A percentile compares a stretch with the other conserved stretches of the same genome.
These are phyloP conservation scores for Chromis chromis DNA, from an alignment of 2,797 vertebrate species.

Conservation along the genomic window DNA sequence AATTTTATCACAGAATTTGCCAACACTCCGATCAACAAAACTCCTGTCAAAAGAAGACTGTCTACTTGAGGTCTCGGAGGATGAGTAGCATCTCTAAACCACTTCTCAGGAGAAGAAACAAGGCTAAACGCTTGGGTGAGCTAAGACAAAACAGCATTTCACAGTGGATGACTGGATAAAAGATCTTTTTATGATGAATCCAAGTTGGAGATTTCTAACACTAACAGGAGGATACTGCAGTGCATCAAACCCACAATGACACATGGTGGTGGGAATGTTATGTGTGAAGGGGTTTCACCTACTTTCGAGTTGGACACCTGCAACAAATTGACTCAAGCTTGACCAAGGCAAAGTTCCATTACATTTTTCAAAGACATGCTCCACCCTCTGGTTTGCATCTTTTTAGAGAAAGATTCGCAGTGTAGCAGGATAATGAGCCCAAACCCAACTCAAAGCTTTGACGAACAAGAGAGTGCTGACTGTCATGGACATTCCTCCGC, in stretches of 20 bases:
- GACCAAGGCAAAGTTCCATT: too few species aligned
- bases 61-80: neutral
- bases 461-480: too few species aligned
- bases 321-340: too few species aligned
- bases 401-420: too few species aligned
- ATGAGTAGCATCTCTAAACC: too few species aligned
- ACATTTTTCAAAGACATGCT: too few species aligned
- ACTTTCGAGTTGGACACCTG: too few species aligned
- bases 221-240: neutral
- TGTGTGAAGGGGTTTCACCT: neutral
- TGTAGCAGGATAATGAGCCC: too few species aligned
- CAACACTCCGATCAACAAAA: neutral
- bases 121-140: neutral
- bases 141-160: neutral
- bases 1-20: neutral
- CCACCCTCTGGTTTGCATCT: too few species aligned
- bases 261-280: neutral
- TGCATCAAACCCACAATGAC: neutral
- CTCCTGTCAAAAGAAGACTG: neutral
- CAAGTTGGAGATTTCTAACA: neutral
- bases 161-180: neutral
- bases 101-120: neutral
- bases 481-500: too few species aligned
- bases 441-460: too few species aligned
- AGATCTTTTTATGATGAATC: neutral